Conservation (phyloP, 2,888 invertebrate genomes). For the Alsophila aescularia region DNA sequence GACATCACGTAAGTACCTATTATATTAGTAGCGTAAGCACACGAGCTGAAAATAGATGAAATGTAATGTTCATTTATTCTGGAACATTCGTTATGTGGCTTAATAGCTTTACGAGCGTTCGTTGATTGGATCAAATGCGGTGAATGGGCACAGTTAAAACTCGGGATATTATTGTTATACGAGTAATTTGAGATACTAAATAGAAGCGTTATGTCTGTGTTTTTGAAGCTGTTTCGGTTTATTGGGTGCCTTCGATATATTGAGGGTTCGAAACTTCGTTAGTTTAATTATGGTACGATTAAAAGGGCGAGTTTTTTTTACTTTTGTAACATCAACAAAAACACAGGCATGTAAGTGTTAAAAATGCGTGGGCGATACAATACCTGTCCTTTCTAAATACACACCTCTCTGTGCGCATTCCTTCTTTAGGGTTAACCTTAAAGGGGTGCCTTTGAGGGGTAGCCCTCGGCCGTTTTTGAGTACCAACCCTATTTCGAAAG, state of each 20-base stretch:
- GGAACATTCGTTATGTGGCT: slow-evolving; percentile 56
- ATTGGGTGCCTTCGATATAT: slow-evolving; percentile 3
- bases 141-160: slow-evolving; percentile 22
- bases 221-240: slow-evolving; percentile 50
- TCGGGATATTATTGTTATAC: slow-evolving; percentile 30
- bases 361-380: slow-evolving; percentile 86
- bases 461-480: slow-evolving; percentile 92
- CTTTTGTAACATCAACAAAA: slow-evolving; percentile 49
- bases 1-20: neutral
- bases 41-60: slow-evolving; percentile 60
- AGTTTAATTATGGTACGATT: neutral
- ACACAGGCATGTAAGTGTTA: slow-evolving; percentile 77
- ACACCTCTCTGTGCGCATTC: slow-evolving; percentile 97
- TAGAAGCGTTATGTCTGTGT: slow-evolving; percentile 65
- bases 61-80: slow-evolving; percentile 50
- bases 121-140: slow-evolving; percentile 37
- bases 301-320: neutral
- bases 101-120: slow-evolving; percentile 45
- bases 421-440: slow-evolving; percentile 94
- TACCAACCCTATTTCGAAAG: slow-evolving; percentile 93
- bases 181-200: slow-evolving; percentile 38
- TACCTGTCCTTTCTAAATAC: slow-evolving; percentile 87
- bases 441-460: slow-evolving; percentile 93
- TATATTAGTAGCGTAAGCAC: slow-evolving; percentile 72
- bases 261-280: neutral